phyloP scores from a whole-genome alignment of 2,888 invertebrate genomes.

The Andrena fulva region DNA sequence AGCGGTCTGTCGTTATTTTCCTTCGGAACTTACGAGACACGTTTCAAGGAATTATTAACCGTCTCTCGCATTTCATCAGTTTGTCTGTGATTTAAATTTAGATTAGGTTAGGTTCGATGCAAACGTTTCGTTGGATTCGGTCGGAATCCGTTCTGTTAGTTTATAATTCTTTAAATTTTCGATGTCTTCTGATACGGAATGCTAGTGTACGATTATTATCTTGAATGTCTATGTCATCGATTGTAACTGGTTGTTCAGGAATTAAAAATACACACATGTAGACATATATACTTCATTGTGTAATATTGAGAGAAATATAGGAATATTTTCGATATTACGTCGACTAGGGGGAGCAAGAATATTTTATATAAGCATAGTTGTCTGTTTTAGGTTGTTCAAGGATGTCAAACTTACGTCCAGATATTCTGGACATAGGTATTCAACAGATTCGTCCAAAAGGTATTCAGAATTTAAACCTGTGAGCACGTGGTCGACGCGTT shows the following conservation, averaged over 20 bases:
- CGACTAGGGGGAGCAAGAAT: not conserved
- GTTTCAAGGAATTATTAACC: not conserved
- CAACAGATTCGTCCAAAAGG: slow-evolving; percentile 78
- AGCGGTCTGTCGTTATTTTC: not conserved
- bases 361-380: slow-evolving; percentile 3
- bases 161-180: not conserved
- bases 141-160: not conserved
- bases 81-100: not conserved
- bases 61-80: not conserved
- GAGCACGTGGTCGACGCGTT: slow-evolving; percentile 21
- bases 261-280: slow-evolving; percentile 17
- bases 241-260: not conserved
- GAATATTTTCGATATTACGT: not conserved
- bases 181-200: not conserved
- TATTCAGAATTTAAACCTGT: slow-evolving; percentile 62
- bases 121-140: not conserved
- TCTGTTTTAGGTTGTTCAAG: slow-evolving; percentile 75
- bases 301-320: not conserved
- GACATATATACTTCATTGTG: not conserved
- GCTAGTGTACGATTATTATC: slow-evolving; percentile 1
- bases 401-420: slow-evolving; percentile 77
- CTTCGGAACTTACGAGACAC: not conserved
- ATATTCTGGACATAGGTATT: slow-evolving; percentile 78
- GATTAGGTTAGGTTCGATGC: slow-evolving; percentile 34
- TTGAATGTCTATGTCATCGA: not conserved